Conservation (phyloP, 37 sponge, comb jelly and placozoan species). For the Axinella damicornis region DNA sequence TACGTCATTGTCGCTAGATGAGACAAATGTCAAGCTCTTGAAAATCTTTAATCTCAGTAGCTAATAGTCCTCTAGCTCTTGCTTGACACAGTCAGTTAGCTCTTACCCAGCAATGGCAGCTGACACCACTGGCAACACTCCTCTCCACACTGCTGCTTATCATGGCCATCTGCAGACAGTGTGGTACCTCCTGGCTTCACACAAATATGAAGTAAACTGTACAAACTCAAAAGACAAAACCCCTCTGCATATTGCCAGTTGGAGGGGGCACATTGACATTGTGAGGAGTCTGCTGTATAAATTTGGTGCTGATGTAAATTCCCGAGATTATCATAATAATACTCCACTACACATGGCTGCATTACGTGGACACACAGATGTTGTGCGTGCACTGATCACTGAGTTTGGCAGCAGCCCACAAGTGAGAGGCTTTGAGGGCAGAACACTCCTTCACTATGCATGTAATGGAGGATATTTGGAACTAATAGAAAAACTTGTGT, state of each 20-base stretch:
- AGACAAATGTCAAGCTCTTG: too few species aligned
- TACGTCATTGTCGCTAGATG: too few species aligned
- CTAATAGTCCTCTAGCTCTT: too few species aligned
- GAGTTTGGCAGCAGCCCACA: too few species aligned
- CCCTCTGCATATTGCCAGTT: constrained; percentile 5
- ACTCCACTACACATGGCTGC: constrained; percentile 25
- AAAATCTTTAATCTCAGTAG: too few species aligned
- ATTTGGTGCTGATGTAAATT: background rate
- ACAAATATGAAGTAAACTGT: background rate
- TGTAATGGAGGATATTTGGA: too few species aligned
- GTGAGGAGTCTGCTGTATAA: background rate
- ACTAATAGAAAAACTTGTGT: too few species aligned
- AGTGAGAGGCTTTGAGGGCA: too few species aligned
- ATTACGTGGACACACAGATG: background rate
- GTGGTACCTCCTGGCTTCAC: background rate
- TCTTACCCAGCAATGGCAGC: background rate
- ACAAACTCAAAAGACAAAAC: background rate
- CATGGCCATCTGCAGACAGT: background rate
- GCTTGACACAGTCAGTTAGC: too few species aligned
- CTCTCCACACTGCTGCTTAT: constrained; percentile 23
- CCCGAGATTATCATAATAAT: background rate
- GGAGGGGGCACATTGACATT: background rate
- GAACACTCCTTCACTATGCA: too few species aligned
- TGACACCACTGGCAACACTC: constrained; percentile 15
- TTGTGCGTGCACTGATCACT: too few species aligned